These are phyloP conservation scores for Chascanopsetta lugubris DNA, from an alignment of 2,113 vertebrate species.

Conservation along the genomic window DNA sequence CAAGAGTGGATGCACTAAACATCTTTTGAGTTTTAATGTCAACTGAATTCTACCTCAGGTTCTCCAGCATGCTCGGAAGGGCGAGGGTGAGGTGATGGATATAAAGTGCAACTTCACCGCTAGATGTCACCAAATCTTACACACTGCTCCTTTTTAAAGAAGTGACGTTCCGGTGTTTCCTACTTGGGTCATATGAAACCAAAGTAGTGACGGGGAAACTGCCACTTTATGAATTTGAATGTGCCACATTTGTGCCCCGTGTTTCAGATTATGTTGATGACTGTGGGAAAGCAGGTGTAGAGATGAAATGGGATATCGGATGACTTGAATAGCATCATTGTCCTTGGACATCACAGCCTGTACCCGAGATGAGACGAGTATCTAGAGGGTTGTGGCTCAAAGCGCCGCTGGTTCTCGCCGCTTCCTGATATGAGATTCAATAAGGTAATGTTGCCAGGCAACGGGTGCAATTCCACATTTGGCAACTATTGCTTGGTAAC, in stretches of 20 bases:
- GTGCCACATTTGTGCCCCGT: slow-evolving; percentile 5
- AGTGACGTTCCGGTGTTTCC: too few species aligned
- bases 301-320: slow-evolving; percentile 18
- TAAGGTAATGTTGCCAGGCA: slow-evolving; percentile 76
- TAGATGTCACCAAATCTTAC: too few species aligned
- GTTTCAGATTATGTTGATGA: slow-evolving; percentile 2
- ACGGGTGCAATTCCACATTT: slow-evolving; percentile 69
- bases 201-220: not conserved
- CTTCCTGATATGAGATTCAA: slow-evolving; percentile 63
- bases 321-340: slow-evolving; percentile 36
- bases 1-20: too few species aligned
- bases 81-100: too few species aligned
- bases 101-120: too few species aligned
- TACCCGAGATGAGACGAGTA: slow-evolving; percentile 34
- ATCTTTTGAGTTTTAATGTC: too few species aligned
- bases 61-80: too few species aligned
- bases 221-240: not conserved
- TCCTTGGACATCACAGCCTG: slow-evolving; percentile 48
- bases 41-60: too few species aligned
- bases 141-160: too few species aligned
- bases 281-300: not conserved
- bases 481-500: slow-evolving; percentile 72
- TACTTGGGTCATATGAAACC: too few species aligned
- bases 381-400: slow-evolving; percentile 61
- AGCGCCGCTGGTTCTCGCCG: slow-evolving; percentile 43